Evolutionary conservation across 2,113 vertebrate species (phyloP).

Genomic region (Apus apus): DNA sequence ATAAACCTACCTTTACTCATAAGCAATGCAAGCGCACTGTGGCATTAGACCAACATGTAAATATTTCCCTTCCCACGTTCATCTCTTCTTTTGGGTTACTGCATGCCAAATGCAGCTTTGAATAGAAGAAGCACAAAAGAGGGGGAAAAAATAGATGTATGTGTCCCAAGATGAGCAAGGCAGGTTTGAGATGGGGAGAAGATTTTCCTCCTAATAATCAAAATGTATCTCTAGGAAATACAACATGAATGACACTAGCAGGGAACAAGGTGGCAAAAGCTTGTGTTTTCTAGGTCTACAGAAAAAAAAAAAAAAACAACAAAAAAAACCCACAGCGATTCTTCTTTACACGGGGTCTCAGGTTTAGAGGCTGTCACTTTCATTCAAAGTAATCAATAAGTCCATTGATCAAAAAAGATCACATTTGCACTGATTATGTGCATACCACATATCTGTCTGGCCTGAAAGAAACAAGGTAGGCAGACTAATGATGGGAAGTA

Average conservation of each 20-base stretch:
- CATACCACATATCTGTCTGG: not conserved
- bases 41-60: not conserved
- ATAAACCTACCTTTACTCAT: not conserved
- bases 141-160: not conserved
- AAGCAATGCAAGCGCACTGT: not conserved
- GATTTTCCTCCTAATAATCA: not conserved
- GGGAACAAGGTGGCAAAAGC: not conserved
- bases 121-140: not conserved
- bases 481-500: not conserved
- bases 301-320: not conserved
- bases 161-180: not conserved
- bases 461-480: not conserved
- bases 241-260: not conserved
- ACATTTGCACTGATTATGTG: not conserved
- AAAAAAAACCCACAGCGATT: not conserved
- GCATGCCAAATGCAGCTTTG: not conserved
- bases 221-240: not conserved
- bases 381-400: not conserved
- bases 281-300: not conserved
- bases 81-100: not conserved
- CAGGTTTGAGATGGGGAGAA: not conserved
- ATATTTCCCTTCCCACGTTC: not conserved
- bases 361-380: not conserved
- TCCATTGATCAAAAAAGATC: not conserved
- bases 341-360: not conserved